Base-by-base conservation (phyloP, 2,113 vertebrate genomes). In the Hipposideros armiger region DNA sequence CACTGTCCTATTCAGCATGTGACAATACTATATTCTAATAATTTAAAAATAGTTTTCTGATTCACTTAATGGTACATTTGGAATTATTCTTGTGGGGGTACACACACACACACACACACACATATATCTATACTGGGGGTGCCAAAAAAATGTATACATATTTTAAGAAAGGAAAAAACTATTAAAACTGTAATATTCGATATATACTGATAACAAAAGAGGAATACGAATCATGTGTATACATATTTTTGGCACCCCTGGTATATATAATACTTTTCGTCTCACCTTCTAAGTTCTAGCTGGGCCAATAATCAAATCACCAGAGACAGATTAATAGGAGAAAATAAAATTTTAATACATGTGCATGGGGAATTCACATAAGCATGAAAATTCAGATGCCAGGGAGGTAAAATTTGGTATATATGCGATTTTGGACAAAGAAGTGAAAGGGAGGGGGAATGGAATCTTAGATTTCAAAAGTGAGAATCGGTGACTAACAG, bases 11-110 rank as follows among this genome's bases (percentile, higher is more conserved):
- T 90, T 97, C 17, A 81, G 47, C 76, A 95, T 28, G 26, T 87
- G 54, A 58, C 70, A 91, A 11, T 91, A 66, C 47, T 89, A 70
- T 95, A 86, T 90, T 85, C 74, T 54, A 95, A 40, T 87, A 52
- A 87, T 87, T 94, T 78, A 64, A 76, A 90, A 87, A 64, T 93
- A 52, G 22, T 72, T 95, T 74, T 84, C 45, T 5, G 95, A 87
- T 94, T 82, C 4, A 74, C 32, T 88, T 95, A 94, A 58, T 94
- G n/a, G 28, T 91, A 14, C 45, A 47, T 91, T 95, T 84, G 20
- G 50, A 97, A 85, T 92, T 76, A 74, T 72, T 42, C 24, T 81
- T 82, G 15, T 45, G 3, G 47, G 47, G 47, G 36, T 36, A 36
- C 36, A 36, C 36, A 36, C 36, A 36, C 36, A 36, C 36, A 36